phyloP scores from a whole-genome alignment of 2,888 invertebrate genomes.

The Trichogramma dendrolimi region DNA sequence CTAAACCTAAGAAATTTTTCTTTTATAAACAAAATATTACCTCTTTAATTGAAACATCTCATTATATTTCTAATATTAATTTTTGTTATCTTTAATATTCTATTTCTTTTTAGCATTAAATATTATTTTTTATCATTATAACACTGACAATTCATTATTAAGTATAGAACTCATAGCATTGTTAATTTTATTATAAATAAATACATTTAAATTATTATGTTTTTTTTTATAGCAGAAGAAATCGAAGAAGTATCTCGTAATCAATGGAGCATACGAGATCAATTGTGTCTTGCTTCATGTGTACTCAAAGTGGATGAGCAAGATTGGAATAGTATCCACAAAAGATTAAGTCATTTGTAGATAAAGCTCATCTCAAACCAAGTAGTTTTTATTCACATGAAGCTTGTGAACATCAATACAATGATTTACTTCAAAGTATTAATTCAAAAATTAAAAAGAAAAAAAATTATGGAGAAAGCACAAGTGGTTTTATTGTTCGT shows the following conservation, averaged over 20 bases:
- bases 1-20: too few species aligned
- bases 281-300: constrained; percentile 80
- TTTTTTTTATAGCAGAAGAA: constrained; percentile 44
- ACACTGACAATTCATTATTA: background rate
- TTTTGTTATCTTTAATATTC: too few species aligned
- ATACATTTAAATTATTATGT: constrained; percentile 11
- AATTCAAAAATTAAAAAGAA: constrained; percentile 85
- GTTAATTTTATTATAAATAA: constrained; percentile 3
- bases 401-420: constrained; percentile 87
- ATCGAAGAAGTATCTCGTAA: constrained; percentile 73
- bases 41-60: too few species aligned
- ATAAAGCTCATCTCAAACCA: constrained; percentile 63
- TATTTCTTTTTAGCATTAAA: too few species aligned
- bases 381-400: constrained; percentile 87
- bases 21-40: too few species aligned
- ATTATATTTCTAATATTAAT: too few species aligned
- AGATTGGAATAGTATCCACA: constrained; percentile 86
- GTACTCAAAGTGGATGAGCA: constrained; percentile 82
- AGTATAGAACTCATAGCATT: background rate
- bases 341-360: constrained; percentile 72
- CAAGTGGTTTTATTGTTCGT: constrained; percentile 74
- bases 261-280: constrained; percentile 81
- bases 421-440: constrained; percentile 72
- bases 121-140: too few species aligned
- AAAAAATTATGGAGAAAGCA: constrained; percentile 67